Evolutionary conservation across 2,888 invertebrate species (phyloP), one percentile per base, ranked within the genome.

Genomic region (Drosophila prostipennis): DNA sequence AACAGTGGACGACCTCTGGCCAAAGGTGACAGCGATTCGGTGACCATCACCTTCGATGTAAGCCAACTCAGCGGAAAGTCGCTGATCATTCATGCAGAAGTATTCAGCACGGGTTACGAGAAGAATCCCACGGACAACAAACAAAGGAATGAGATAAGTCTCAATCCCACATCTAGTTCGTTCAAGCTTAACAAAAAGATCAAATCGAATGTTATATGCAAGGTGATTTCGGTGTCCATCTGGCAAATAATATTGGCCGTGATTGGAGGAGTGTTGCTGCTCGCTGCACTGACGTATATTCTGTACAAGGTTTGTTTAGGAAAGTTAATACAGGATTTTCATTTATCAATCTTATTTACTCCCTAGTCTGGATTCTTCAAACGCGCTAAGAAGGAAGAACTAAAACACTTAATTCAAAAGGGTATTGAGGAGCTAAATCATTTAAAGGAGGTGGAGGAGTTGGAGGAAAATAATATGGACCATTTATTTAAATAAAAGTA

Each of bases 301-400:
- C 89, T 93, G 83, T 90, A 92, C 46, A 91, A 82, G 87, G 92
- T 91, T 16, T 11, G 80, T 61, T 29, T 2, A 6, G 6, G 5
- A n/a, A 10, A 7, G 7, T 8, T 32, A 4, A n/a, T 1, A 14
- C 7, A 13, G 2, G 10, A 6, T 2, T 8, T 2, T 2, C 0
- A 3, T 10, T 4, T 4, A 37, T 8, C 29, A 0, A 37, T 59
- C 2, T 43, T 10, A 82, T 89, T 63, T 71, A 16, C 2, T 23
- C 58, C 57, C 0, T 36, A 93, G 93, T 76, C 89, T 67, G 93
- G 93, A 51, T 93, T 93, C 90, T 93, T 93, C 71, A 91, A 92
- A 58, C 91, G 93, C 43, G 79, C 88, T 14, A 92, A 90, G n/a
- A 46, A 46, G 14, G 4, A 46, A 7, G 29, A 46, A 29, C 45